Percentiles rank a stretch among this genome's conserved stretches.
Conservation (phyloP, 2,113 vertebrate species). For the Pogona vitticeps region DNA sequence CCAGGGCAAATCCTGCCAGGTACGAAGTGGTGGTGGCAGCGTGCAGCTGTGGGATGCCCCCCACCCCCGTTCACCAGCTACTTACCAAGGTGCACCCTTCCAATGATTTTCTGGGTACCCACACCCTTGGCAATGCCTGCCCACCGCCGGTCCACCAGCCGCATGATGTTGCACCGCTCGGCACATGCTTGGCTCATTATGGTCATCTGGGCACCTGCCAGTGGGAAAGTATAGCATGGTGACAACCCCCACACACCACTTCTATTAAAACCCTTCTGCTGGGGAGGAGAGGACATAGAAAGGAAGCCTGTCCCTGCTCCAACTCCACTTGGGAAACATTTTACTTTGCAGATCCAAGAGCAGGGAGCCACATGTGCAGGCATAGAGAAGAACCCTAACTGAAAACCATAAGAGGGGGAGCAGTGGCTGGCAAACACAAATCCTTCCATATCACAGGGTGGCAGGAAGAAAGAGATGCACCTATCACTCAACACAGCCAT, state of each 20-base stretch:
- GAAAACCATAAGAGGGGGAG: background rate
- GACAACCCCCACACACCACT: background rate
- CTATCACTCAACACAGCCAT: too few relatives aligned
- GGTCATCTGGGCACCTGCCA: constrained; percentile 96
- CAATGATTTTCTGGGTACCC: constrained; percentile 98
- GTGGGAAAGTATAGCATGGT: background rate
- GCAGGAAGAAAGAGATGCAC: too few relatives aligned
- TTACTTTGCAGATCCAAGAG: background rate
- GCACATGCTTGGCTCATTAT: constrained; percentile 99
- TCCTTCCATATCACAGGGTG: too few relatives aligned
- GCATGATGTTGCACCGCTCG: constrained; percentile 98
- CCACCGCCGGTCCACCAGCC: constrained; percentile 96
- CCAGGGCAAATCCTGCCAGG: background rate
- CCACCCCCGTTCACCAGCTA: background rate
- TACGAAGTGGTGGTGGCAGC: background rate
- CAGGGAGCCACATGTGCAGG: background rate
- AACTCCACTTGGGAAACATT: background rate
- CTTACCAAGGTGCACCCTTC: constrained; percentile 95
- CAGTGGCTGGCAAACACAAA: too few relatives aligned
- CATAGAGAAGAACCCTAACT: background rate
- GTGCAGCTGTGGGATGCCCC: background rate
- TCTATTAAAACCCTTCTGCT: background rate
- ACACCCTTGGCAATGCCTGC: constrained; percentile 97
- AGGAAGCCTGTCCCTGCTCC: background rate
- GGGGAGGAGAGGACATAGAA: background rate